Conservation (phyloP, 2,113 vertebrate genomes). For the Anolis carolinensis region DNA sequence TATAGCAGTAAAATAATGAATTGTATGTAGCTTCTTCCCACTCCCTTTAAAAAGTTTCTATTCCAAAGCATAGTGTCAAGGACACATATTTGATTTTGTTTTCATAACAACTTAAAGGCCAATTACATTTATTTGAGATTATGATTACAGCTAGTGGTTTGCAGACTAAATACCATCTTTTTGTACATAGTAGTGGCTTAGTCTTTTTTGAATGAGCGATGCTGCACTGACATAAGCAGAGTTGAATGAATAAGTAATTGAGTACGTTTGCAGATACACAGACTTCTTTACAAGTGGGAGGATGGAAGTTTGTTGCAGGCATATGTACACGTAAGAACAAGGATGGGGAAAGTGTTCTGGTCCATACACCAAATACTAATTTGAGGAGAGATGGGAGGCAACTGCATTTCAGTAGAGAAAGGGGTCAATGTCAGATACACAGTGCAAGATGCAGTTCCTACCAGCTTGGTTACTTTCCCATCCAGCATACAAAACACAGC, state of each 20-base stretch:
- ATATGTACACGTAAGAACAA: background rate
- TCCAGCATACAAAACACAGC: background rate
- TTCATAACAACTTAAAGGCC: background rate
- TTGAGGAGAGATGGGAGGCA: background rate
- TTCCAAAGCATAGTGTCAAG: background rate
- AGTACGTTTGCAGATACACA: background rate
- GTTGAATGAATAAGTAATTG: background rate
- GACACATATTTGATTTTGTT: background rate
- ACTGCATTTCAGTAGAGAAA: background rate
- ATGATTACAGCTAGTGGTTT: background rate
- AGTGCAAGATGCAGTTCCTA: no score
- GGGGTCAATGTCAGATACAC: no score
- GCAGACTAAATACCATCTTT: background rate
- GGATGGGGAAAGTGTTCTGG: background rate
- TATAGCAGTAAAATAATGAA: background rate
- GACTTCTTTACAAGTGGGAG: background rate
- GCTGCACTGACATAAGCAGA: no score
- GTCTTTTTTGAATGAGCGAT: background rate
- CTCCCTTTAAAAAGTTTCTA: background rate
- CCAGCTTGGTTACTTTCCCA: no score
- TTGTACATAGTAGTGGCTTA: background rate
- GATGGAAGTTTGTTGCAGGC: background rate
- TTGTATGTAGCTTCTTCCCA: background rate
- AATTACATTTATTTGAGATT: background rate
- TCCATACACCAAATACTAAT: background rate